Base-by-base conservation (phyloP, 2,797 vertebrate species). In the Triplophysa bombifrons region DNA sequence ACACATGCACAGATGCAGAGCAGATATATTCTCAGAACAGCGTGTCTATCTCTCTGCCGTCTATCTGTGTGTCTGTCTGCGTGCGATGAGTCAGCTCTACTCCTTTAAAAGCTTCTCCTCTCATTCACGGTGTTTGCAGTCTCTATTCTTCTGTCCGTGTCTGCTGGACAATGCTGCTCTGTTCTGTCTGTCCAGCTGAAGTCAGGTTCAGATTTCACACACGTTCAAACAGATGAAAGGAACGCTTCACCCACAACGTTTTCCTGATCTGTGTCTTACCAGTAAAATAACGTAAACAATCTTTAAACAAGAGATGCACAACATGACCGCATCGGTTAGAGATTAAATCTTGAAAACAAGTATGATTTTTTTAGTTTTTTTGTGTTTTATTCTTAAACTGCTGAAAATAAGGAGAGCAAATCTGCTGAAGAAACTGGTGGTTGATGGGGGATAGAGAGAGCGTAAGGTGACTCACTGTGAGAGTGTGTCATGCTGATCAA, bases 151-250 rank as follows among this genome's bases (percentile, higher is more conserved):
- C 66, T 51, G 10, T 64, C 30, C 30, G 34, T 63, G 56, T 44
- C n/a, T 51, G 27, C 22, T 46, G n/a, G 60, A 83, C 76, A 83
- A 80, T 80, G 61, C 19, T 13, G 20, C 81, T 58, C 72, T 83
- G 81, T 83, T 83, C 67, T 46, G 50, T 13, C 5, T 79, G 7
- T 27, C 48, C 17, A 60, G 27, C 71, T 12, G 6, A 44, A 64
- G 56, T 44, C 12, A 76, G 41, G 76, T 7, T 41, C n/a, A 44
- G 34, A 44, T 67, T 61, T 74, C 20, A 55, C 41, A 22, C 56
- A 25, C 19, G 22, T 30, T 17, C 55, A 55, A 8, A 30, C 65
- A 48, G 16, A 64, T 53, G 5, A 53, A 53, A 53, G 17, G 19
- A 53, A 53, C 50, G 13, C 3, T 51, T 51, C 14, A 51, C 50